Evolutionary conservation across 2,113 vertebrate species (phyloP).

Genomic region (Hydrolagus affinis): DNA sequence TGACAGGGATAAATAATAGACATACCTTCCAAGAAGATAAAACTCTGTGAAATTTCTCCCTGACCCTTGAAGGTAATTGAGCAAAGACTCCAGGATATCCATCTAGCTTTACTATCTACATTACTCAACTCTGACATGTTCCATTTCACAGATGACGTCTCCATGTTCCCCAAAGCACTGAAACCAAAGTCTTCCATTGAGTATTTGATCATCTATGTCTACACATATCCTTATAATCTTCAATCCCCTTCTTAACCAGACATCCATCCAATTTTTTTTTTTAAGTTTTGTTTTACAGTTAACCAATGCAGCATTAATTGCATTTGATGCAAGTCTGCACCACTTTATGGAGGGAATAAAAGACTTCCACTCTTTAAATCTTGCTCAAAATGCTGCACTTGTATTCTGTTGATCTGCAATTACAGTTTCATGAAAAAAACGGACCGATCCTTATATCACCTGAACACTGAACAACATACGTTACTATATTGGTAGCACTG

Average conservation of each 20-base stretch:
- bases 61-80: conserved; percentile 14
- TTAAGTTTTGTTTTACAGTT: background rate
- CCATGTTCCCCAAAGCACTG: background rate
- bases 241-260: background rate
- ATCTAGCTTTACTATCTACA: conserved; percentile 16
- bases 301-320: background rate
- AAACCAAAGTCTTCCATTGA: conserved; percentile 1
- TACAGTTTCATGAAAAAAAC: no score
- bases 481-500: no score
- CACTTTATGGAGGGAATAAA: no score
- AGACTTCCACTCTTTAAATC: no score
- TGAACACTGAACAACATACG: no score
- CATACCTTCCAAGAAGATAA: conserved; percentile 10
- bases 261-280: background rate
- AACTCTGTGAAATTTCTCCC: background rate
- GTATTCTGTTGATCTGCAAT: no score
- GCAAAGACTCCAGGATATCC: background rate
- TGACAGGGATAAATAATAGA: conserved; percentile 1
- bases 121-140: conserved; percentile 10
- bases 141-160: conserved; percentile 5
- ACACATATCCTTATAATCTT: background rate
- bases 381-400: no score
- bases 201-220: background rate
- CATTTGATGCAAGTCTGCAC: background rate
- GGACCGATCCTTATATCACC: no score